Base-by-base conservation (phyloP, 2,797 vertebrate genomes). In the Arnoldichthys spilopterus region DNA sequence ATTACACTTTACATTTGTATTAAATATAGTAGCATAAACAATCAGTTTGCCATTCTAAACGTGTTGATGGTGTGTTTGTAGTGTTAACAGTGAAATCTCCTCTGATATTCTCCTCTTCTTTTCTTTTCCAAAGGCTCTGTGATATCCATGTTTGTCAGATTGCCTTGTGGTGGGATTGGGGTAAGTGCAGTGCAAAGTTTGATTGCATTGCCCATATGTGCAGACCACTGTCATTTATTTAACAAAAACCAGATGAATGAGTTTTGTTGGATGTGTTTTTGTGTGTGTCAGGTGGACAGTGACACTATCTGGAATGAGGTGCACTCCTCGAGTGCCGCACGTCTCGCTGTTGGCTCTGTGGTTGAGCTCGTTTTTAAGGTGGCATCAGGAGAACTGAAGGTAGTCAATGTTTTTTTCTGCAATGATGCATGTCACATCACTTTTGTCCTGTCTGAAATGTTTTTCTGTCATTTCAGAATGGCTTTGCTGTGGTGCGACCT, bases 261-360 rank as follows among this genome's bases (percentile, higher is more conserved):
- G 49, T 16, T 51, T 15, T 26, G 28, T 59, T 30, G 37, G 6
- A 24, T 58, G 74, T 64, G 32, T 71, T 74, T 49, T 51, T 81
- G 58, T 78, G 63, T 85, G 74, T 84, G 45, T 70, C 90, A 98
- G 97, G 96, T 98, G 26, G 97, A 99, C 93, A 98, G 95, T 15
- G 97, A 99, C 91, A 99, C 97, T 13, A 97, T 98, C 82, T 99
- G 97, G 97, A 98, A 98, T 0, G 97, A 99, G 82, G 94, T 97
- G 47, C 97, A 99, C 86, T 98, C 97, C 0, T 96, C 97, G 0
- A 96, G 95, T 0, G 97, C 97, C 0, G 96, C 97, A 53, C 96
- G 97, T 22, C 92, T 98, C 85, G 97, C 97, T 0, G 97, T 96
- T 66, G 97, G 97, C 81, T 99, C 96, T 0, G 97, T 99, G 81